Percentiles rank a stretch among this genome's conserved stretches.
Conservation (phyloP, 2,888 invertebrate species). For the Epiblema foenella region DNA sequence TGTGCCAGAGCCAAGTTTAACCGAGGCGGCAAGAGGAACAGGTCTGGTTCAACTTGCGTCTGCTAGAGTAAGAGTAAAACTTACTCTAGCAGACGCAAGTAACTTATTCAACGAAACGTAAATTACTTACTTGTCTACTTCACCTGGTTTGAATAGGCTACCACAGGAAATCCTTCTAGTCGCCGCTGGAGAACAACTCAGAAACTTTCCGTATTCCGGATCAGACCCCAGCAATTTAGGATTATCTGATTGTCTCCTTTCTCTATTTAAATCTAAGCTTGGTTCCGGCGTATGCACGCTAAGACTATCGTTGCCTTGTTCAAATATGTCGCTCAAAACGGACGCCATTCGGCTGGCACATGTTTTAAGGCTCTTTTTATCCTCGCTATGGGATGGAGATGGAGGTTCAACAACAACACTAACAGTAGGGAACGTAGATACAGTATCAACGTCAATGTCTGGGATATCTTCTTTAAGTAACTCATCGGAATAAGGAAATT, state of each 20-base stretch:
- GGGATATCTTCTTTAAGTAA: slow-evolving; percentile 40
- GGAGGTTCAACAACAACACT: slow-evolving; percentile 91
- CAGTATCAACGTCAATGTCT: slow-evolving; percentile 43
- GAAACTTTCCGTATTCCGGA: slow-evolving; percentile 86
- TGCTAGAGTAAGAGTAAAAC: too few relatives aligned
- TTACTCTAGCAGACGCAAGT: too few relatives aligned
- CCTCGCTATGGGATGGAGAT: slow-evolving; percentile 88
- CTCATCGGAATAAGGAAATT: slow-evolving; percentile 45
- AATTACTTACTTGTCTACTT: slow-evolving; percentile 85
- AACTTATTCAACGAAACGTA: neutral
- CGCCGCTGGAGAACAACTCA: slow-evolving; percentile 92
- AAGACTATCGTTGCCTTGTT: slow-evolving; percentile 74
- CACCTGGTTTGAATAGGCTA: slow-evolving; percentile 92
- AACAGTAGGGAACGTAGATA: slow-evolving; percentile 85
- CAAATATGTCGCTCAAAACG: slow-evolving; percentile 76
- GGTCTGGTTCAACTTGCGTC: too few relatives aligned
- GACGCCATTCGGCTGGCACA: slow-evolving; percentile 78
- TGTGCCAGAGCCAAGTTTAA: too few relatives aligned
- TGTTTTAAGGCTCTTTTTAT: slow-evolving; percentile 75
- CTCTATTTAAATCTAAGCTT: slow-evolving; percentile 74
- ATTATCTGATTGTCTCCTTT: slow-evolving; percentile 83
- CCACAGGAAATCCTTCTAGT: slow-evolving; percentile 96
- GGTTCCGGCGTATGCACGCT: slow-evolving; percentile 78
- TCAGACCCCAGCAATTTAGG: slow-evolving; percentile 86
- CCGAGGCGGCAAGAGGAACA: too few relatives aligned